Base-by-base conservation (phyloP, 2,888 invertebrate species). In the Sinopyrophorus schimmeli region DNA sequence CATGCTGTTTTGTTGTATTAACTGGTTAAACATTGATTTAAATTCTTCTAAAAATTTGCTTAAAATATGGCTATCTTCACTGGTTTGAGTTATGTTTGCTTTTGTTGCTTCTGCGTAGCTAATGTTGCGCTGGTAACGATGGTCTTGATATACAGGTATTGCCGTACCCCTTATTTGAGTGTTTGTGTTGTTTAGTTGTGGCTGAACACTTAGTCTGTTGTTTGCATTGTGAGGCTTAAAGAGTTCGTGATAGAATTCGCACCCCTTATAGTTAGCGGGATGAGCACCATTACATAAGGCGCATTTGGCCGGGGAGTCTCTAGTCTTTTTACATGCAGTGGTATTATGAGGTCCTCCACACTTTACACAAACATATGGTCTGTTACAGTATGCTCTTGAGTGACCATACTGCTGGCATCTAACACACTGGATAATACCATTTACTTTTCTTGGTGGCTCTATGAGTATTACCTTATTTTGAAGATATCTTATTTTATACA, bases 341-440 rank as follows among this genome's bases (percentile, higher is more conserved):
- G 48, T 46, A 14, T 24, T 18, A 27, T 55, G 53, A 7, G 47
- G 28, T 27, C 28, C 42, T 24, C 28, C 53, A 27, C 53, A 53
- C 20, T 53, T 55, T 5, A 50, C 49, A 32, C 55, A 46, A 7
- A 24, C 21, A 11, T 28, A 52, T 7, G 31, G 27, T 35, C 48
- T 37, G 11, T 34, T 49, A 26, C 59, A 57, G 37, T 60, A 62
- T 5, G 37, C 48, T 42, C 52, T 48, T 1, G 56, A 60, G 43
- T 61, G 57, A 2, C 57, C 55, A 10, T 48, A 60, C 16, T 24
- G 11, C 32, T 59, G 62, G 37, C 56, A 60, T 10, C 47, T 20
- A 3, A 14, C 46, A 27, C 62, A 60, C 26, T 62, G 57, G 1
- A 51, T 38, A 1, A 60, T 55, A 10, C 42, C 49, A 14, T 40